These are phyloP conservation scores for Haliclystus octoradiatus DNA, from an alignment of 30 jellyfish, hydroid and myxozoan species.

Conservation along the genomic window DNA sequence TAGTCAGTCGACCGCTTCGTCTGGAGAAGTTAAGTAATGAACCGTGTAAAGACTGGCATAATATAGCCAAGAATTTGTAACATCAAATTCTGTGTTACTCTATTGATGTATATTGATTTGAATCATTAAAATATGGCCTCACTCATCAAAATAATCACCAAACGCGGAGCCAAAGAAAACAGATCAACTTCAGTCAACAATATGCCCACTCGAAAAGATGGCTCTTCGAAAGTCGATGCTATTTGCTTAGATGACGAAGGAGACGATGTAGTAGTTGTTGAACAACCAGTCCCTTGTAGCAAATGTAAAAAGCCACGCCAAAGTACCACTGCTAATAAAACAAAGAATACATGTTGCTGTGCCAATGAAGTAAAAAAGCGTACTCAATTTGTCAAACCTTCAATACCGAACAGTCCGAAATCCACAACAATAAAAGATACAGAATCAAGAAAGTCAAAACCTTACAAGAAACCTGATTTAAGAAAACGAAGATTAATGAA, in stretches of 20 bases:
- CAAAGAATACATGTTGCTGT: background rate
- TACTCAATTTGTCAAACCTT: background rate
- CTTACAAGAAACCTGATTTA: background rate
- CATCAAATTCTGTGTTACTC: too few species aligned
- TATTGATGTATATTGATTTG: too few species aligned
- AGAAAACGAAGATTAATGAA: conserved; percentile 38
- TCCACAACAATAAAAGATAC: background rate
- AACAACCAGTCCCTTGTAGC: background rate
- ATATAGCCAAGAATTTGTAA: too few species aligned
- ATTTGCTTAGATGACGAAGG: too few species aligned
- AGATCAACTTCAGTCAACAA: background rate
- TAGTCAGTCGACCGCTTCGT: background rate
- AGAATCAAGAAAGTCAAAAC: background rate
- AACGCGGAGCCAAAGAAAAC: background rate
- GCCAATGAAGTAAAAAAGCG: background rate
- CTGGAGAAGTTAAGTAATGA: too few species aligned
- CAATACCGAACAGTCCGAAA: background rate
- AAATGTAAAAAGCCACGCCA: background rate
- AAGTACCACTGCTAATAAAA: background rate
- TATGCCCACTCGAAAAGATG: background rate
- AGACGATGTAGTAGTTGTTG: background rate
- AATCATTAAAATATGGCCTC: background rate
- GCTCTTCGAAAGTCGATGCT: background rate
- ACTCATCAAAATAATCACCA: background rate
- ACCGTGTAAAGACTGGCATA: too few species aligned